These are phyloP conservation scores for Actinia tenebrosa DNA, from an alignment of 64 coral and sea anemone genomes.

Conservation along the genomic window DNA sequence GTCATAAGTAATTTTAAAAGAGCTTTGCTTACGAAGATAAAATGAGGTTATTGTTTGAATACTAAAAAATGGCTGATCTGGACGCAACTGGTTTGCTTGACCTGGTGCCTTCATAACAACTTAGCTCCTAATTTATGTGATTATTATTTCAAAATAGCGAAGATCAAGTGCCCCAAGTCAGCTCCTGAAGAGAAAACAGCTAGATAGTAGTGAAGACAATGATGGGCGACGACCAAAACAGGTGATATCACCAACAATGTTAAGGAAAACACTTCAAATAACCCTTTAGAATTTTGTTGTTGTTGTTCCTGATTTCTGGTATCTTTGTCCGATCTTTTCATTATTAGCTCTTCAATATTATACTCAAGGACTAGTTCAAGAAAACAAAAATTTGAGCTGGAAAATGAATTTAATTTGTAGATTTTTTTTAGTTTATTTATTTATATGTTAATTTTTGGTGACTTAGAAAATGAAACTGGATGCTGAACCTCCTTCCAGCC, in stretches of 20 bases:
- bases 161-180: constrained; percentile 85
- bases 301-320: background rate
- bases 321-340: background rate
- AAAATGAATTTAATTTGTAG: background rate
- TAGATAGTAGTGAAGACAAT: constrained; percentile 25
- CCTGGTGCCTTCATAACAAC: no score
- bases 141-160: constrained; percentile 45
- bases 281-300: background rate
- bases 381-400: background rate
- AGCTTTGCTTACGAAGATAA: background rate
- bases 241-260: constrained; percentile 2
- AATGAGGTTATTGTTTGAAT: background rate
- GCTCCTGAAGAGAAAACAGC: constrained; percentile 77
- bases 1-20: background rate
- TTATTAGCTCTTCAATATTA: background rate
- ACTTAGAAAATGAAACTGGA: constrained; percentile 41
- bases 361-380: background rate
- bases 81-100: no score
- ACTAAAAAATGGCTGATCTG: background rate
- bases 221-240: constrained; percentile 46
- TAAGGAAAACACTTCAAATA: background rate
- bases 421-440: background rate
- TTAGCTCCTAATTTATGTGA: background rate
- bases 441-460: background rate
- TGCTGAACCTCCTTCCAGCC: constrained; percentile 38